Base-by-base conservation (phyloP, 1,140 invertebrate genomes). In the Drosophila kikkawai region DNA sequence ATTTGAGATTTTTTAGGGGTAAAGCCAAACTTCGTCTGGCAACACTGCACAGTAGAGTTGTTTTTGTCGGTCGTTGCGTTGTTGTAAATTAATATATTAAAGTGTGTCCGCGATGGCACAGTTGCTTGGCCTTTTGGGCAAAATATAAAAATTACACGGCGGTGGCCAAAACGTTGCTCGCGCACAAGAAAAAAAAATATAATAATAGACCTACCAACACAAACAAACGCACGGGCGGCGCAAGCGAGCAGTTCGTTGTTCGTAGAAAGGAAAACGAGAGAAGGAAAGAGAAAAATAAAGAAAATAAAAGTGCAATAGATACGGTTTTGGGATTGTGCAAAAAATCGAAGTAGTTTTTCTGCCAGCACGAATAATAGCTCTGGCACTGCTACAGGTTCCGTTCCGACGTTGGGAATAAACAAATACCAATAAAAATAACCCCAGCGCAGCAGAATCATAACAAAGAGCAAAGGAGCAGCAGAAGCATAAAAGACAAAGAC, bases 301-400 rank as follows among this genome's bases (percentile, higher is more conserved):
- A 63, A 69, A 71, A 66, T 79, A 73, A 75, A 84, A 88, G 77
- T 88, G 84, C 80, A 84, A 73, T 81, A 84, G 75, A 79, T 87
- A 63, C 71, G 75, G 64, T 58, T 70, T 45, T 56, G 9, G 57
- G 39, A 70, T 71, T 85, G 80, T 64, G 66, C 75, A 48, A 85
- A 79, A 79, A 81, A 82, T 85, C 81, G 71, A 82, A 82, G 63
- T 80, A 75, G 80, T 58, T 58, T 47, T 55, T 39, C 41, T 63
- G 68, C 58, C 68, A 88, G 87, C 55, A 74, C 60, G 39, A 84
- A 83, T 88, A 81, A 73, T n/a, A 81, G 48, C 44, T 36, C 44
- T 42, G 48, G 22, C 53, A 56, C 36, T 11, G 59, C 53, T 51
- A 53, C 61, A 75, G 67, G 70, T 71, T 85, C 60, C 81, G 80